A percentile compares a stretch with the other conserved stretches of the same genome.
phyloP scores from a whole-genome alignment of 2,888 invertebrate species.

The Sympetrum striolatum region DNA sequence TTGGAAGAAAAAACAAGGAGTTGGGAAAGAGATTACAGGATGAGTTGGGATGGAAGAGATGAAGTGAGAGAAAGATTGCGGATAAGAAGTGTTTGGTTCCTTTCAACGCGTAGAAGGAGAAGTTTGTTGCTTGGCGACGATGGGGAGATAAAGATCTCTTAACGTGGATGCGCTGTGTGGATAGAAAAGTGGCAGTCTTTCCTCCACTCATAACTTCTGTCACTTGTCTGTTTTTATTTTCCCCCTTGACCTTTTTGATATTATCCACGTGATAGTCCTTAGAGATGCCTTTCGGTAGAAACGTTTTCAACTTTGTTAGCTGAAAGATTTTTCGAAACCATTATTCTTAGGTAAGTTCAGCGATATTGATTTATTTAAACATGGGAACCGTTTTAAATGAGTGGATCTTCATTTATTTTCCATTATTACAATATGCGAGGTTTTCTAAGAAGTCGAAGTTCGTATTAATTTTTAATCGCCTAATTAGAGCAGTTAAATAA shows the following conservation, averaged over 20 bases:
- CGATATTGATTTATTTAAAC: no score
- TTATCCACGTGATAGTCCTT: background rate
- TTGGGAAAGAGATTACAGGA: background rate
- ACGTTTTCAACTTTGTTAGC: no score
- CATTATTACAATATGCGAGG: no score
- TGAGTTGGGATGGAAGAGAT: background rate
- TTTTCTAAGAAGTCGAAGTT: no score
- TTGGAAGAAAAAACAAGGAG: background rate
- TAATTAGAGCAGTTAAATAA: no score
- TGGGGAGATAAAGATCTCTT: background rate
- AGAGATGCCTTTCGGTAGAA: no score
- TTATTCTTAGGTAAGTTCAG: no score
- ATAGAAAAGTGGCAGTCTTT: background rate
- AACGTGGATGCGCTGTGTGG: background rate
- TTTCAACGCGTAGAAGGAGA: background rate
- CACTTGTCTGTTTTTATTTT: background rate
- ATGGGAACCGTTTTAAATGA: no score
- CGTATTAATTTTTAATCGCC: no score
- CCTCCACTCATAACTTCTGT: background rate
- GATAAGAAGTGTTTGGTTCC: conserved; percentile 6
- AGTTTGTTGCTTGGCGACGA: background rate
- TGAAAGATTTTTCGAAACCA: no score
- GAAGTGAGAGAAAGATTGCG: conserved; percentile 3
- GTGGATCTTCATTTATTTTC: no score
- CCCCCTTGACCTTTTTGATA: background rate